Base-by-base conservation (phyloP, 2,797 vertebrate species). In the Crax fasciolata region DNA sequence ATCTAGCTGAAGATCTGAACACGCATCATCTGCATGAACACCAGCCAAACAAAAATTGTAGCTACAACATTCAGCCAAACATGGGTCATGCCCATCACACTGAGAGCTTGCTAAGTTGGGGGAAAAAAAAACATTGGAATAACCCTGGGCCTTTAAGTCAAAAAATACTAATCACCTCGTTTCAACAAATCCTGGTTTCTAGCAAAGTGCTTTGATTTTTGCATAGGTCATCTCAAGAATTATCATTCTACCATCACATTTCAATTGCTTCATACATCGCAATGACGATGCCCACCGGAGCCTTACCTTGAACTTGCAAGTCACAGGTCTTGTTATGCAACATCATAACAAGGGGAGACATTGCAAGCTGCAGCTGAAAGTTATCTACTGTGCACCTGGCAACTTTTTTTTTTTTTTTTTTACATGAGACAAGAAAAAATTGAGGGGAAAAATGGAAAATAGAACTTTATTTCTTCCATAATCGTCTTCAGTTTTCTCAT, bases 71-170 rank as follows among this genome's bases (percentile, higher is more conserved):
- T 62, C 87, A 70, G 75, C 58, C 84, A 77, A 79, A 62, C 84
- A 28, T 23, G n/a, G 65, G 24, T 46, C 5, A 0, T 75, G 46
- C 78, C 61, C 52, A 39, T 85, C 68, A 65, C 71, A n/a, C 49
- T 20, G 25, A 65, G 68, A 85, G 52, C 55, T 74, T 57, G 32
- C 63, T 87, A 21, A 0, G 0, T 11, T 78, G 48, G 75, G 85
- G 48, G 75, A 85, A 65, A 68, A 87, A 80, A 74, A 66, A 82
- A 20, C 51, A 83, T 5, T 77, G 66, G 82, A 91, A 58, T 65
- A 91, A 92, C 75, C 78, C 87, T 62, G 72, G 57, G 72, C 75
- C 85, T 89, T 75, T 87, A 83, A 90, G 38, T 74, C 61, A 93
- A 74, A 62, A 82, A 91, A 79, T 39, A 87, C 78, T 74, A 80